Base-by-base conservation (phyloP, 1,140 invertebrate species). In the Bemisia tabaci region DNA sequence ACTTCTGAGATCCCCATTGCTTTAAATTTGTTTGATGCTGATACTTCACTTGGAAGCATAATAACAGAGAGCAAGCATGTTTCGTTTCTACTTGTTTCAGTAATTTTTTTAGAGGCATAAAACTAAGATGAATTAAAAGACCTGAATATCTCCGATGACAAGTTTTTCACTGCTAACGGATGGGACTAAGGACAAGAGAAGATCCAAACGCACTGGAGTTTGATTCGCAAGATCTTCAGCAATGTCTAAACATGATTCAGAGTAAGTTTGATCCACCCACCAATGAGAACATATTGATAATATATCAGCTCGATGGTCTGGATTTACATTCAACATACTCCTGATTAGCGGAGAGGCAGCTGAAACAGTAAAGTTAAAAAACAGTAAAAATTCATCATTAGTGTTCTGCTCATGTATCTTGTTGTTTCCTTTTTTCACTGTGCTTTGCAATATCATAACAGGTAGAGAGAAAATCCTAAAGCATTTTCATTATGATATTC, bases 271-370 rank as follows among this genome's bases (percentile, higher is more conserved):
- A 79, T 98, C 97, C 59, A 98, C 86, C 89, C 89, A 91, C 90
- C 91, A 91, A 80, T 99, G 92, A 24, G 85, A 85, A 74, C 95
- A 96, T 59, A 98, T 95, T 75, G 93, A 92, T 70, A 91, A 87
- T 69, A 99, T 94, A 70, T 91, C 92, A 5, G 95, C 93, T 71
- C 97, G 81, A 73, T 90, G 86, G 22, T 84, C 79, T 0, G 95
- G 93, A 74, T 92, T 90, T 0, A 97, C 94, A 0, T 92, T 94
- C 65, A 99, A 79, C 87, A 99, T 93, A 65, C 92, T 90, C 60
- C 90, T 84, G 66, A 99, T 98, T 22, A 99, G 82, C 39, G 91
- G 87, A 17, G 95, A 97, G 9, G 95, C 95, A 71, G 89, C 93
- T 90, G 77, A 62, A 83, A 82, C 69, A 65, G 69, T 70, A 26